Percentiles rank a stretch among this genome's conserved stretches.
These are phyloP conservation scores for Paracyclopina nana DNA, from an alignment of 1,140 invertebrate species.

Conservation along the genomic window DNA sequence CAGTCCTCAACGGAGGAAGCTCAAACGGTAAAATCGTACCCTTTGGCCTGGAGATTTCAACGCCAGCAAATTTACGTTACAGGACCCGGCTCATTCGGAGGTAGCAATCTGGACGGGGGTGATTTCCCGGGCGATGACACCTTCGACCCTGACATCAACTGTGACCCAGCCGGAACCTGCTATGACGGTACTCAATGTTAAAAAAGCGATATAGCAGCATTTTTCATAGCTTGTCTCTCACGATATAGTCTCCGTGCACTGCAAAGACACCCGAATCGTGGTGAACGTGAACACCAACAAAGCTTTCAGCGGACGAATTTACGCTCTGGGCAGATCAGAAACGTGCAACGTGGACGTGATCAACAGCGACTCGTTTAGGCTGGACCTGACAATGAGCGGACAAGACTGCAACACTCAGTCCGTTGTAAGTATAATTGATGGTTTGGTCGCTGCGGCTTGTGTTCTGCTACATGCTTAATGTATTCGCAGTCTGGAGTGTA, in stretches of 20 bases:
- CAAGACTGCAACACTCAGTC: conserved; percentile 70
- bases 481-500: conserved; percentile 64
- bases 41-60: too few relatives aligned
- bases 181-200: conserved; percentile 54
- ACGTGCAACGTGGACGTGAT: conserved; percentile 84
- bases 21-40: too few relatives aligned
- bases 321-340: conserved; percentile 72
- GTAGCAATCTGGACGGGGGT: too few relatives aligned
- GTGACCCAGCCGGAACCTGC: conserved; percentile 80
- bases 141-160: conserved; percentile 61
- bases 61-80: too few relatives aligned
- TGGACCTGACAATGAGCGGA: conserved; percentile 75
- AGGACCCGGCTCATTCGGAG: too few relatives aligned
- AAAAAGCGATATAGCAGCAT: background rate
- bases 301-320: conserved; percentile 81
- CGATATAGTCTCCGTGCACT: conserved; percentile 61
- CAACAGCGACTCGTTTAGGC: conserved; percentile 70
- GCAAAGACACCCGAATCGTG: conserved; percentile 79
- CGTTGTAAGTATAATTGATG: conserved; percentile 21
- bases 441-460: background rate
- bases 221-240: conserved; percentile 2
- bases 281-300: conserved; percentile 78
- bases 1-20: too few relatives aligned
- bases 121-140: conserved; percentile 9
- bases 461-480: background rate